Conservation (phyloP, 2,888 invertebrate species). For the Troilus luridus region DNA sequence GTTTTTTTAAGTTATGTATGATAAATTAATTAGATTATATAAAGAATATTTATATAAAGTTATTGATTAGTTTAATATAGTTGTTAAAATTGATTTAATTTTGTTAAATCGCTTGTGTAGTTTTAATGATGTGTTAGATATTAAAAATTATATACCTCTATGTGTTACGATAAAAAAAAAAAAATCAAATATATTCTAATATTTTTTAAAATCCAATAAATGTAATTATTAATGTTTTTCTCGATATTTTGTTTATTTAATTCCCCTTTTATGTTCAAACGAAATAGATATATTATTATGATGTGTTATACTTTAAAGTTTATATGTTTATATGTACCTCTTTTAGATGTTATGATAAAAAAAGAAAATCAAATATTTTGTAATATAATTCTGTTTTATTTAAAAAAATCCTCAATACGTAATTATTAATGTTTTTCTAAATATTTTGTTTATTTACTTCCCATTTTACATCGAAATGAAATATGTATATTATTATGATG, state of each 20-base stretch:
- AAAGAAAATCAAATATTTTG: neutral
- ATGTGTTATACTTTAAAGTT: too few species aligned
- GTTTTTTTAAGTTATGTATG: neutral
- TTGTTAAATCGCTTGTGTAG: neutral
- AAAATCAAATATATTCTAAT: neutral
- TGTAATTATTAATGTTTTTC: neutral
- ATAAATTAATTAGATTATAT: neutral
- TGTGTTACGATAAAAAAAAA: conserved; percentile 15
- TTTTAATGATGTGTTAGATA: conserved; percentile 29
- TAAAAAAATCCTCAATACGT: too few species aligned
- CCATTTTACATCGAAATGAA: too few species aligned
- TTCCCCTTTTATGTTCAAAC: neutral
- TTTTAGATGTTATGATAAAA: too few species aligned
- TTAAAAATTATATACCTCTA: conserved; percentile 33
- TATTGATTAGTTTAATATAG: neutral
- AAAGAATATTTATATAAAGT: neutral
- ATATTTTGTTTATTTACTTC: too few species aligned
- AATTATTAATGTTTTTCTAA: too few species aligned
- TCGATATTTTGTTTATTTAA: neutral
- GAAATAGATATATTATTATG: too few species aligned
- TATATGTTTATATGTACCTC: neutral
- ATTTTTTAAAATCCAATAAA: neutral
- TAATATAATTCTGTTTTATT: too few species aligned
- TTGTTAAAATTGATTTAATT: conserved; percentile 10
- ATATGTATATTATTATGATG: too few species aligned